These are phyloP conservation scores for Lycocorax pyrrhopterus DNA, from an alignment of 2,113 vertebrate species.

Conservation along the genomic window DNA sequence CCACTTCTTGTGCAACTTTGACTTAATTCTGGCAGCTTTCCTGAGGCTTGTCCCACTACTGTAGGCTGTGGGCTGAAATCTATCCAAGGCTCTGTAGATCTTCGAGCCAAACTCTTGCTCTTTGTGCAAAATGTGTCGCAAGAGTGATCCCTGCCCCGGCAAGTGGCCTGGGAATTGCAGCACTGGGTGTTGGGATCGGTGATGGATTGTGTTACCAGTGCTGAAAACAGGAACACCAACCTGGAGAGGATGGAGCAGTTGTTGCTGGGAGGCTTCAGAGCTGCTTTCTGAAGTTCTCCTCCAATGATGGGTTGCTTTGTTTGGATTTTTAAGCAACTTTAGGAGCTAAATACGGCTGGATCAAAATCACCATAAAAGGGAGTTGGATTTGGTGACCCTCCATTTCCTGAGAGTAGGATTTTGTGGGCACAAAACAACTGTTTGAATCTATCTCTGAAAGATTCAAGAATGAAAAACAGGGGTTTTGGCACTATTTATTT, in stretches of 20 bases:
- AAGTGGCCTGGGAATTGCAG: not conserved
- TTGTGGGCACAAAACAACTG: constrained; percentile 7
- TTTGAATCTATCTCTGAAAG: not conserved
- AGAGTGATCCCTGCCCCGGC: not conserved
- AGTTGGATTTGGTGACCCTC: constrained; percentile 11
- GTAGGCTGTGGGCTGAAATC: not conserved
- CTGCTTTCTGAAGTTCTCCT: not conserved
- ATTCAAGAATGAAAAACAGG: not conserved
- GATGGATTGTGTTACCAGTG: not conserved
- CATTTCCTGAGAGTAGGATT: not conserved
- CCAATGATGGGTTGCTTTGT: not conserved
- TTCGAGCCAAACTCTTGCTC: not conserved
- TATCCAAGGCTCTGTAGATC: not conserved
- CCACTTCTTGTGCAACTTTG: not conserved
- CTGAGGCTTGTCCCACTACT: not conserved
- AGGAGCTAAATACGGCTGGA: not conserved
- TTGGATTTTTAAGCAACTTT: not conserved
- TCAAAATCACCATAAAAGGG: constrained; percentile 4
- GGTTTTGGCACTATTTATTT: not conserved
- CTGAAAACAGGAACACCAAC: not conserved
- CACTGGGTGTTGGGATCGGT: not conserved
- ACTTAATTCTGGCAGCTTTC: not conserved
- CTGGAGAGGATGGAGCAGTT: constrained; percentile 17
- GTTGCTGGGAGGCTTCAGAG: constrained; percentile 28
- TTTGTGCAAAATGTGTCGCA: not conserved